Conservation (phyloP, 2,113 vertebrate genomes). For the Pyrgilauda ruficollis region DNA sequence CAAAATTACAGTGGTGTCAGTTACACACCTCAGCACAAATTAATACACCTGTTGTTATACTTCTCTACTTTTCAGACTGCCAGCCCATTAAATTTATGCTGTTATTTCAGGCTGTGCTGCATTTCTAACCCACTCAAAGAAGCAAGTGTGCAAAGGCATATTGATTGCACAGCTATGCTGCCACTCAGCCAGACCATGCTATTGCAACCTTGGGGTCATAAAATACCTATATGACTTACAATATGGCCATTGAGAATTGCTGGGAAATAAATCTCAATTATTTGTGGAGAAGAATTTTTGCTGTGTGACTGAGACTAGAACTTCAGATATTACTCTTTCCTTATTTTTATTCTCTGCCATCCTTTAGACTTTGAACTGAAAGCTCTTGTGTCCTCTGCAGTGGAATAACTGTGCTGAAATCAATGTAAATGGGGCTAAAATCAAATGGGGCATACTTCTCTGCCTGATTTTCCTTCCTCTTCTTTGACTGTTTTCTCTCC, state of each 20-base stretch:
- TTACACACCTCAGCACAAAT: constrained; percentile 1
- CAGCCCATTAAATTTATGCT: not conserved
- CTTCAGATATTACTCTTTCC: not conserved
- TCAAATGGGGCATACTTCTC: not conserved
- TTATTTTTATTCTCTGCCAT: not conserved
- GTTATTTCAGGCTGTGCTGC: not conserved
- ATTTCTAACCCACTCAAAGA: not conserved
- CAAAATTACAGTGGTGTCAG: not conserved
- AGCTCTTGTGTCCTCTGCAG: not conserved
- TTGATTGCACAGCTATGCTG: not conserved
- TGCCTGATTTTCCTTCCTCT: not conserved
- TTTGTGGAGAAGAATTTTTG: not conserved
- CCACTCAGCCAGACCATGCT: not conserved
- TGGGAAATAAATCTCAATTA: not conserved
- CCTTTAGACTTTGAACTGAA: not conserved
- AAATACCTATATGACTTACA: not conserved
- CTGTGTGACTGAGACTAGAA: not conserved
- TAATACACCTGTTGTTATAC: not conserved
- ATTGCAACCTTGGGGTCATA: not conserved
- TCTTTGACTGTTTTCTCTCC: not conserved
- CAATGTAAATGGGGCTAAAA: not conserved
- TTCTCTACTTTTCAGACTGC: constrained; percentile 35
- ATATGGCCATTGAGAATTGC: not conserved
- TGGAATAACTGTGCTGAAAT: not conserved
- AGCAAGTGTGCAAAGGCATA: not conserved